Evolutionary conservation across 2,888 invertebrate genomes (phyloP).

Genomic region (Merodon equestris): DNA sequence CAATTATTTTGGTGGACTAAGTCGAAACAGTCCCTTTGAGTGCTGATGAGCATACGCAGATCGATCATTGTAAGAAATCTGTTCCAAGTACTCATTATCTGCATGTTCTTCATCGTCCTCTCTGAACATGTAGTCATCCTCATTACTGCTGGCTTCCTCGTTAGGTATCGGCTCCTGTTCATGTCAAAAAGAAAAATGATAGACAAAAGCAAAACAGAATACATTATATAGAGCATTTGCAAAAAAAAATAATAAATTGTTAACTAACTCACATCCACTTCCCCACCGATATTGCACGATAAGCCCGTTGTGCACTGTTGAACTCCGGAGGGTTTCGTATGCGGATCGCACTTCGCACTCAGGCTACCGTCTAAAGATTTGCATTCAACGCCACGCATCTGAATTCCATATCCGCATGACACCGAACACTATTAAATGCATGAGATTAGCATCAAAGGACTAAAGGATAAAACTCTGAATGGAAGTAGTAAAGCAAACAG

Average conservation of each 20-base stretch:
- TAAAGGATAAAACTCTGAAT: constrained; percentile 22
- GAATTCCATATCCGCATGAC: constrained; percentile 92
- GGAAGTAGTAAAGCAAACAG: constrained; percentile 36
- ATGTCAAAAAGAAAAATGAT: constrained; percentile 18
- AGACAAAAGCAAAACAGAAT: constrained; percentile 4
- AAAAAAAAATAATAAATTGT: constrained; percentile 12
- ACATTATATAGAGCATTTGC: constrained; percentile 11
- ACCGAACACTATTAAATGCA: constrained; percentile 88
- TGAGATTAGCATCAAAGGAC: constrained; percentile 20
- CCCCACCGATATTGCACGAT: constrained; percentile 81
- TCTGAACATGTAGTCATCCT: constrained; percentile 42
- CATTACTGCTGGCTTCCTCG: no score
- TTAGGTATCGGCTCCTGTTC: constrained; percentile 35
- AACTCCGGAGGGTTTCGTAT: constrained; percentile 84
- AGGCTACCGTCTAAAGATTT: constrained; percentile 81
- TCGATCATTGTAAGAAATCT: constrained; percentile 76
- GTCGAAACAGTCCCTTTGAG: constrained; percentile 76
- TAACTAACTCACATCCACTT: constrained; percentile 66
- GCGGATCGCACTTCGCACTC: constrained; percentile 84
- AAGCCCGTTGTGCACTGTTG: constrained; percentile 88
- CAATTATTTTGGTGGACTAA: constrained; percentile 71
- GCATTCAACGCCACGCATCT: constrained; percentile 90
- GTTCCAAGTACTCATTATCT: constrained; percentile 68
- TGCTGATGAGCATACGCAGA: constrained; percentile 76
- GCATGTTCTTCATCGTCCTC: constrained; percentile 71